phyloP scores from a whole-genome alignment of 1,140 invertebrate species.

The Drosophila teissieri region DNA sequence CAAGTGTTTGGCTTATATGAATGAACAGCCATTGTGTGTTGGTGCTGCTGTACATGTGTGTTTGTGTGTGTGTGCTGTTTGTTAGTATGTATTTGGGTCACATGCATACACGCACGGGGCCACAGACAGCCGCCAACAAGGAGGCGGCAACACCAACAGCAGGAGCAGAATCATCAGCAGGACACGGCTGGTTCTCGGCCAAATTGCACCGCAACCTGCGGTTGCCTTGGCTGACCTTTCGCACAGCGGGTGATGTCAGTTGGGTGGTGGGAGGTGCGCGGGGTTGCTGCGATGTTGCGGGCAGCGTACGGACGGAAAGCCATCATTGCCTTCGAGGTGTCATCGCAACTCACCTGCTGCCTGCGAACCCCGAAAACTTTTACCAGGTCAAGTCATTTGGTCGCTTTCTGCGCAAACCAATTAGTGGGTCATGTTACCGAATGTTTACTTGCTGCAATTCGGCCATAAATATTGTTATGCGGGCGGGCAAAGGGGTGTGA shows the following conservation, averaged over 20 bases:
- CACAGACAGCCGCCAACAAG: slow-evolving; percentile 45
- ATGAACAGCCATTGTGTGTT: slow-evolving; percentile 38
- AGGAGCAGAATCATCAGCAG: slow-evolving; percentile 42
- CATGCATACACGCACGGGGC: slow-evolving; percentile 51
- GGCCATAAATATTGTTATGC: slow-evolving; percentile 37
- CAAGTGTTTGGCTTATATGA: slow-evolving; percentile 47
- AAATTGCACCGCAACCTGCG: slow-evolving; percentile 67
- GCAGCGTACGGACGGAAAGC: neutral
- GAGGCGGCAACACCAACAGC: slow-evolving; percentile 28
- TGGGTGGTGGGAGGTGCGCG: neutral
- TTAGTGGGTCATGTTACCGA: slow-evolving; percentile 74
- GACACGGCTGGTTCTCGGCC: slow-evolving; percentile 44
- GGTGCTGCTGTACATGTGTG: slow-evolving; percentile 12
- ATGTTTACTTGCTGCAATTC: slow-evolving; percentile 18
- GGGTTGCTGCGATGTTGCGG: neutral
- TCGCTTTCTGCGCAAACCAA: slow-evolving; percentile 55
- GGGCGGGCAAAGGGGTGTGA: neutral
- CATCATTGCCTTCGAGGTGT: slow-evolving; percentile 59
- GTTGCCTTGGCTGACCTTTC: slow-evolving; percentile 74
- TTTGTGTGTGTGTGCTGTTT: slow-evolving; percentile 16
- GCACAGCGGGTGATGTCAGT: slow-evolving; percentile 37
- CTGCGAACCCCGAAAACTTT: slow-evolving; percentile 57
- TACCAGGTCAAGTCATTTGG: slow-evolving; percentile 70
- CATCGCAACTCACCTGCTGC: slow-evolving; percentile 50
- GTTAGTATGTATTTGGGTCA: slow-evolving; percentile 72